Percentiles rank a stretch among this genome's conserved stretches.
Evolutionary conservation across 2,888 invertebrate species (phyloP).

Genomic region (Athripsodes cinereus): DNA sequence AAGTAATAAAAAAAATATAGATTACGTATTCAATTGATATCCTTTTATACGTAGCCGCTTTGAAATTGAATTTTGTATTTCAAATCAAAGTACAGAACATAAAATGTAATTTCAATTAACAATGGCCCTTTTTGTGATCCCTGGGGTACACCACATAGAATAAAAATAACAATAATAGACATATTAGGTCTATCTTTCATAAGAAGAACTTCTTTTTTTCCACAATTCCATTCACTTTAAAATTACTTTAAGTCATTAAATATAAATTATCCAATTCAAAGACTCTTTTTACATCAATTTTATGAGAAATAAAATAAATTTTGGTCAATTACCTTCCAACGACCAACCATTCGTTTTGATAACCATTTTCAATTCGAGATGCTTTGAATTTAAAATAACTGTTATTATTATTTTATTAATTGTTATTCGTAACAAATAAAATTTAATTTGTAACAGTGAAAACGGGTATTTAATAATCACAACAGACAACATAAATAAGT

Average conservation of each 20-base stretch:
- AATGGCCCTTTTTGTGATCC: background rate
- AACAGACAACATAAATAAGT: too few relatives aligned
- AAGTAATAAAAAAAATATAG: too few relatives aligned
- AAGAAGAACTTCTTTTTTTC: background rate
- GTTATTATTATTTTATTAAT: background rate
- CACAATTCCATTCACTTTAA: background rate
- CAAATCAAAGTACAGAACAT: too few relatives aligned
- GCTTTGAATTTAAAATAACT: background rate
- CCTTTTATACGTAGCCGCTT: too few relatives aligned
- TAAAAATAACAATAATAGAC: background rate
- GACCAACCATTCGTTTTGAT: background rate
- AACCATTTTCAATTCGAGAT: background rate
- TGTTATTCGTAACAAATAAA: too few relatives aligned
- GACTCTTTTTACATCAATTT: background rate
- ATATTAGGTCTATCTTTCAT: too few relatives aligned
- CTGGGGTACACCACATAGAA: background rate
- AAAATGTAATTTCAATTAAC: background rate
- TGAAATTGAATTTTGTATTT: too few relatives aligned
- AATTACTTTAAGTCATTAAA: background rate
- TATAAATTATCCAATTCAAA: background rate
- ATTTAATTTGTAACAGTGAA: too few relatives aligned
- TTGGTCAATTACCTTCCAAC: background rate
- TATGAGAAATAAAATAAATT: background rate
- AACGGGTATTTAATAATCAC: too few relatives aligned
- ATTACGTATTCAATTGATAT: too few relatives aligned